Percentiles rank a stretch among this genome's conserved stretches.
Evolutionary conservation across 2,888 invertebrate species (phyloP).

Genomic region (Notodonta dromedarius): DNA sequence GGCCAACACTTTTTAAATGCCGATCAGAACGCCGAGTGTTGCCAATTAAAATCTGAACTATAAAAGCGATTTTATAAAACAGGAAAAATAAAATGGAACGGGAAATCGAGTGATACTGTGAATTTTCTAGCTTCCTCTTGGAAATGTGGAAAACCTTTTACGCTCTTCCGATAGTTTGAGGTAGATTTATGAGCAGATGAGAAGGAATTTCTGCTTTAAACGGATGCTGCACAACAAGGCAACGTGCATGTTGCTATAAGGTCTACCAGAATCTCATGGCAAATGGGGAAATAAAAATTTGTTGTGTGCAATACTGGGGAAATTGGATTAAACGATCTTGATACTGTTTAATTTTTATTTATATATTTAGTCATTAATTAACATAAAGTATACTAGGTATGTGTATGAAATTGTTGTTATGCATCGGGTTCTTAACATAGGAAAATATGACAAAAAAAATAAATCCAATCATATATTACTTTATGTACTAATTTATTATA

Average conservation of each 20-base stretch:
- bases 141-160: slow-evolving; percentile 28
- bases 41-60: slow-evolving; percentile 27
- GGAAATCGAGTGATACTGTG: slow-evolving; percentile 24
- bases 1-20: slow-evolving; percentile 19
- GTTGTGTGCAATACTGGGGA: too few relatives aligned
- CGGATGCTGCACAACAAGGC: slow-evolving; percentile 11
- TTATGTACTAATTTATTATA: too few relatives aligned
- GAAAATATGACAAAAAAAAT: too few relatives aligned
- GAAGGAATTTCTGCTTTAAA: slow-evolving; percentile 23
- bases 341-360: too few relatives aligned
- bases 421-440: too few relatives aligned
- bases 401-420: too few relatives aligned
- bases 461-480: too few relatives aligned
- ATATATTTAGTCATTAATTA: too few relatives aligned
- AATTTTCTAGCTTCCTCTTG: slow-evolving; percentile 21
- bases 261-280: too few relatives aligned
- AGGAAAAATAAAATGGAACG: slow-evolving; percentile 17
- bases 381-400: too few relatives aligned
- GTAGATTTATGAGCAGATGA: slow-evolving; percentile 31
- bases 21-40: slow-evolving; percentile 21
- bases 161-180: slow-evolving; percentile 13
- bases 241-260: background rate
- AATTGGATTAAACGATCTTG: too few relatives aligned
- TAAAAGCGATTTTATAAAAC: slow-evolving; percentile 10
- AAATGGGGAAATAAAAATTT: too few relatives aligned